Conservation (phyloP, 2,888 invertebrate species). For the Paralinhomoeus sp. region DNA sequence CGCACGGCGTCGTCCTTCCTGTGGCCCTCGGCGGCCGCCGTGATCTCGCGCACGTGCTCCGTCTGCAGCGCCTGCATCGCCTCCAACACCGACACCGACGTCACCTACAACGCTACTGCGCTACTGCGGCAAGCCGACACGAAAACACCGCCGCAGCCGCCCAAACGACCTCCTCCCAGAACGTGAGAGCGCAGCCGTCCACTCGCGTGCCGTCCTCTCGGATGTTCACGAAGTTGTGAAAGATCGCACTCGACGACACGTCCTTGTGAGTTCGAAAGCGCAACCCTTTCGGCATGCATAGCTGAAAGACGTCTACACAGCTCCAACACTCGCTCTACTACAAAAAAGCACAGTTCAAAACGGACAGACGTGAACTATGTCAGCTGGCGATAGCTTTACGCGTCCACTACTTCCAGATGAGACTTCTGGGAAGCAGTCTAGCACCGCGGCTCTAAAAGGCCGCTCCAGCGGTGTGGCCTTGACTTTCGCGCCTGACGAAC, state of each 20-base stretch:
- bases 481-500: no score
- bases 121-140: no score
- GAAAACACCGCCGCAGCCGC: no score
- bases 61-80: constrained; percentile 86
- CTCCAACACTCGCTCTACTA: no score
- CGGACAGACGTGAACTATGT: no score
- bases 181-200: constrained; percentile 79
- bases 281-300: constrained; percentile 77
- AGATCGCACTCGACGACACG: constrained; percentile 32
- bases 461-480: no score
- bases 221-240: constrained; percentile 90
- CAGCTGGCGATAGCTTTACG: no score
- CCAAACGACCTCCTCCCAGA: constrained; percentile 48
- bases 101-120: not conserved
- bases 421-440: no score
- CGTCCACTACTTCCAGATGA: no score
- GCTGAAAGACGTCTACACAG: constrained; percentile 41
- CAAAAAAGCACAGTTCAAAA: no score
- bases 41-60: constrained; percentile 26
- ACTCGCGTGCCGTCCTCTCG: constrained; percentile 80
- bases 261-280: constrained; percentile 84
- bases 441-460: no score
- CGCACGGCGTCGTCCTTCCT: not conserved
- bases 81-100: constrained; percentile 28
- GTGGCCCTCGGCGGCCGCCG: constrained; percentile 4